These are phyloP conservation scores for Callopanchax toddi DNA, from an alignment of 2,113 vertebrate genomes.

Conservation along the genomic window DNA sequence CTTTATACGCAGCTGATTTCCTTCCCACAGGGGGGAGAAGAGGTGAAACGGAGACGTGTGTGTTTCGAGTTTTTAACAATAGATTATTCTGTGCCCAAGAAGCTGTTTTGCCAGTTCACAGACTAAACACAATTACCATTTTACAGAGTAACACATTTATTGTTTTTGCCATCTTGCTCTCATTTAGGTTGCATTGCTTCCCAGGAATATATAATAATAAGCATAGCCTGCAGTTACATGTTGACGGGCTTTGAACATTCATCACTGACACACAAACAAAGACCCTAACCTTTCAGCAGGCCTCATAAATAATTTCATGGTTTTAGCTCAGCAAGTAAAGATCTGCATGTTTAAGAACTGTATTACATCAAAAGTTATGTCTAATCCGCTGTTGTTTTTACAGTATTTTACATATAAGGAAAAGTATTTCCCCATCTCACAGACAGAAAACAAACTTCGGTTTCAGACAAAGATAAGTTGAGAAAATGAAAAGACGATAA, in stretches of 20 bases:
- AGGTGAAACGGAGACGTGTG: slow-evolving; percentile 39
- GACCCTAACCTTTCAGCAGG: neutral
- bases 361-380: neutral
- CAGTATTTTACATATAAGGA: neutral
- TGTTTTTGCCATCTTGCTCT: slow-evolving; percentile 4
- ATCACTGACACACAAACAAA: slow-evolving; percentile 5
- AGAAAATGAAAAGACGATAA: too few species aligned
- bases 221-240: neutral
- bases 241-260: slow-evolving; percentile 2
- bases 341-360: neutral
- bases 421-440: neutral
- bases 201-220: slow-evolving; percentile 5
- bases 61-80: slow-evolving; percentile 44
- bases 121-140: slow-evolving; percentile 21
- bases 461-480: neutral
- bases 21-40: slow-evolving; percentile 30
- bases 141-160: slow-evolving; percentile 9
- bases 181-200: neutral
- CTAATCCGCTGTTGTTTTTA: neutral
- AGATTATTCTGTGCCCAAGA: slow-evolving; percentile 47
- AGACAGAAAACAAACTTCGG: too few species aligned
- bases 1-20: slow-evolving; percentile 40
- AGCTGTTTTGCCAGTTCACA: slow-evolving; percentile 27
- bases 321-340: neutral
- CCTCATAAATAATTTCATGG: neutral